A percentile compares a stretch with the other conserved stretches of the same genome.
Conservation (phyloP, 2,797 vertebrate species). For the Coccyzus lansbergi region DNA sequence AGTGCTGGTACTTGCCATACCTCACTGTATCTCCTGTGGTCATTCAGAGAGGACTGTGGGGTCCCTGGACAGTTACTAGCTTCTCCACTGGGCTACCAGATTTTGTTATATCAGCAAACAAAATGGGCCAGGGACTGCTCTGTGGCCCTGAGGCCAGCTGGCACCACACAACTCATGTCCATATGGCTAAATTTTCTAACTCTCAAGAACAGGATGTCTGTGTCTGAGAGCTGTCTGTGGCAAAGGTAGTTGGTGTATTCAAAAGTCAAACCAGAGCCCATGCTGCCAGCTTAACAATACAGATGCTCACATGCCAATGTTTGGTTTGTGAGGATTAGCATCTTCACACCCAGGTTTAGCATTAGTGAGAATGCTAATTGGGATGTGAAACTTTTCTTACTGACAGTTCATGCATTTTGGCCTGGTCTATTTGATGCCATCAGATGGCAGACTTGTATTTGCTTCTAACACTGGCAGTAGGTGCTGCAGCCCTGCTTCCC, state of each 20-base stretch:
- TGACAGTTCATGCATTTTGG: neutral
- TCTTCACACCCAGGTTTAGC: neutral
- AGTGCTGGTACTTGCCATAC: rapidly evolving
- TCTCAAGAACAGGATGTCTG: neutral
- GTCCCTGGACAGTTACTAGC: neutral
- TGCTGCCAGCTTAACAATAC: neutral
- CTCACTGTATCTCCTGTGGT: neutral
- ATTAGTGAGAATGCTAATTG: neutral
- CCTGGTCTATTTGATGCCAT: slow-evolving; percentile 32
- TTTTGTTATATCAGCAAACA: neutral
- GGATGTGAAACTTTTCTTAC: neutral
- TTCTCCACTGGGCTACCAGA: neutral
- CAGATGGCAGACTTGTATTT: slow-evolving; percentile 70
- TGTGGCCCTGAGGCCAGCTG: neutral
- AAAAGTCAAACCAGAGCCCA: neutral
- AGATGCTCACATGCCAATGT: neutral
- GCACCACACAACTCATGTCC: neutral
- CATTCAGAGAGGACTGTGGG: neutral
- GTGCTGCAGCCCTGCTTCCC: neutral
- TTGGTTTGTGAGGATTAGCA: neutral
- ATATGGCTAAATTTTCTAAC: neutral
- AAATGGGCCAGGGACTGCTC: neutral
- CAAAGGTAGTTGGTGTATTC: neutral
- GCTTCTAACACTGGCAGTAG: slow-evolving; percentile 12
- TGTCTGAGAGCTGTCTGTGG: neutral